Evolutionary conservation across 2,113 vertebrate genomes (phyloP).

Genomic region (Anseranas semipalmata): DNA sequence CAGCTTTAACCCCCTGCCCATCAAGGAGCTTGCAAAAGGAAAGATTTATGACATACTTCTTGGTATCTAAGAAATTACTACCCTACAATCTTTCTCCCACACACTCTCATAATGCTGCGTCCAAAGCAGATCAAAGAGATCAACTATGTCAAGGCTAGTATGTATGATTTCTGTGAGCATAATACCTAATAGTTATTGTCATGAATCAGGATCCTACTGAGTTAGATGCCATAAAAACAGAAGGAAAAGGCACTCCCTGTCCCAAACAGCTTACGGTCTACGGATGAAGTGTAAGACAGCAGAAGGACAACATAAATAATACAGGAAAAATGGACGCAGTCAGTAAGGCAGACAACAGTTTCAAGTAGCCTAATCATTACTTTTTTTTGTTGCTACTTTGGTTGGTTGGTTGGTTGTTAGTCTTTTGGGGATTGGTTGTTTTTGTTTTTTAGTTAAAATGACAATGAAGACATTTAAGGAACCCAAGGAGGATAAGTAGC

Average conservation of each 20-base stretch:
- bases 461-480: background rate
- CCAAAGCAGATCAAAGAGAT: background rate
- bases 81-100: background rate
- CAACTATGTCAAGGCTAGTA: background rate
- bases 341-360: background rate
- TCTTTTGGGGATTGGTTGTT: background rate
- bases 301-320: background rate
- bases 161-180: background rate
- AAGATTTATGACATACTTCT: background rate
- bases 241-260: background rate
- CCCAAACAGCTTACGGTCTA: background rate
- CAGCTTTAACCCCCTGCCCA: background rate
- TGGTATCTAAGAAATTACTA: background rate
- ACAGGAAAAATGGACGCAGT: background rate
- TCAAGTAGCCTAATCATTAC: background rate
- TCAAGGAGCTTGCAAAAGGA: background rate
- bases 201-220: accelerated
- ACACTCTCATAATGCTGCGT: background rate
- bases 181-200: background rate
- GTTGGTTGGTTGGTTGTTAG: background rate
- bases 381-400: background rate
- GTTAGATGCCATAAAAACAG: background rate
- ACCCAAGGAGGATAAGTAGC: background rate
- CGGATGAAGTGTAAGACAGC: background rate
- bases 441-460: background rate